Percentiles rank a stretch among this genome's conserved stretches.
phyloP scores from a whole-genome alignment of 2,888 invertebrate genomes.

The Neoascia interrupta region DNA sequence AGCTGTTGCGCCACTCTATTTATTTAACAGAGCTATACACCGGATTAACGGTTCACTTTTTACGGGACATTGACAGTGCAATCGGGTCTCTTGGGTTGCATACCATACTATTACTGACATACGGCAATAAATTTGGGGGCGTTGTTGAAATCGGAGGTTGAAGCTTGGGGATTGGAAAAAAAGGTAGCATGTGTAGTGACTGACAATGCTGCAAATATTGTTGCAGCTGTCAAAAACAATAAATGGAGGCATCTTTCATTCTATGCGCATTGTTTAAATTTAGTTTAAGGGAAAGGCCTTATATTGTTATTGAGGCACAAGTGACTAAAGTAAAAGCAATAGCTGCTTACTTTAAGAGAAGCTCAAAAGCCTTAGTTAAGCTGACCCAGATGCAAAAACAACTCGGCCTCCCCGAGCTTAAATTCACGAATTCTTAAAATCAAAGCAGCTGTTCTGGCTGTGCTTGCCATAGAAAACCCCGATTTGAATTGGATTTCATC shows the following conservation, averaged over 20 bases:
- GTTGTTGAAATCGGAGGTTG: background rate
- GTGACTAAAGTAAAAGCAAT: constrained; percentile 20
- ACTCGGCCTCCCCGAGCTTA: constrained; percentile 26
- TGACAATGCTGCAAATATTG: constrained; percentile 32
- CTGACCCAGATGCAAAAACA: constrained; percentile 26
- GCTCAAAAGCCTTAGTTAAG: constrained; percentile 18
- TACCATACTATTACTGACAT: background rate
- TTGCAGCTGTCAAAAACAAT: constrained; percentile 10
- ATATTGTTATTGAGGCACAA: background rate
- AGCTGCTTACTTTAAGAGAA: constrained; percentile 28
- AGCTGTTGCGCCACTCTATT: no score
- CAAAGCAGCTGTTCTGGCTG: constrained; percentile 42
- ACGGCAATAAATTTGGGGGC: background rate
- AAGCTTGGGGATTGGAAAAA: constrained; percentile 35
- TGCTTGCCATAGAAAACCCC: constrained; percentile 6
- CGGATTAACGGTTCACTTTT: constrained; percentile 3
- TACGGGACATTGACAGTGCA: background rate
- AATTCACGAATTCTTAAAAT: constrained; percentile 34
- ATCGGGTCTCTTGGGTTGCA: background rate
- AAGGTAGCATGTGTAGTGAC: constrained; percentile 17
- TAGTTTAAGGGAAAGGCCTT: constrained; percentile 18
- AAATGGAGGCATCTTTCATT: constrained; percentile 37
- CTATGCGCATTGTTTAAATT: constrained; percentile 31
- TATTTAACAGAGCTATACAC: no score
- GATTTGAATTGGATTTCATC: constrained; percentile 7